A percentile compares a stretch with the other conserved stretches of the same genome.
Conservation (phyloP, 1,140 invertebrate species). For the Sitobion miscanthi region DNA sequence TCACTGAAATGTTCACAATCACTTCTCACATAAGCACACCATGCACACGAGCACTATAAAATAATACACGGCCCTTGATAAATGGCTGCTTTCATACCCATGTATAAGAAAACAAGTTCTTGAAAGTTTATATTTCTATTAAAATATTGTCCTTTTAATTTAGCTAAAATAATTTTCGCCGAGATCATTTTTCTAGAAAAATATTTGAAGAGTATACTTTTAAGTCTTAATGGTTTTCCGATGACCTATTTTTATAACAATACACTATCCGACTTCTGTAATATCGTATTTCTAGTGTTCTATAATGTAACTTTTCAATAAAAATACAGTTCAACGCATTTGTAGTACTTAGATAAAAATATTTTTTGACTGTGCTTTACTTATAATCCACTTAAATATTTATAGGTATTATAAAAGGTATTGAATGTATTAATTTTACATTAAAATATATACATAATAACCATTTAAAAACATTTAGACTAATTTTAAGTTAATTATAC, state of each 20-base stretch:
- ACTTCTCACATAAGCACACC: not conserved
- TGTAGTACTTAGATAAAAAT: not conserved
- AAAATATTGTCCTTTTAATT: not conserved
- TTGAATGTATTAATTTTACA: not conserved
- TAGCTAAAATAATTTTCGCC: not conserved
- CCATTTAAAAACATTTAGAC: too few species aligned
- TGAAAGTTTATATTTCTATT: not conserved
- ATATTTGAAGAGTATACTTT: not conserved
- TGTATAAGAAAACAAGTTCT: not conserved
- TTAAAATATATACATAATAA: too few species aligned
- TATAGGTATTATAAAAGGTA: not conserved
- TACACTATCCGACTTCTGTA: not conserved
- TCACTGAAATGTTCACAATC: not conserved
- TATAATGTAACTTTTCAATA: not conserved
- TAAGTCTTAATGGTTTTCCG: not conserved
- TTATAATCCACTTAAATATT: not conserved
- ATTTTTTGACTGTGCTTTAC: not conserved
- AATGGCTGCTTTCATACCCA: not conserved
- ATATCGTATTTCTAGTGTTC: not conserved
- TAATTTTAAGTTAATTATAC: too few species aligned
- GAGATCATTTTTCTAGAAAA: not conserved
- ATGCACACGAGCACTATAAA: not conserved
- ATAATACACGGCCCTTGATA: not conserved
- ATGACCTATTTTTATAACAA: not conserved
- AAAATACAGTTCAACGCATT: not conserved